Conservation (phyloP, 2,888 invertebrate genomes). For the Didymodactylos carnosus region DNA sequence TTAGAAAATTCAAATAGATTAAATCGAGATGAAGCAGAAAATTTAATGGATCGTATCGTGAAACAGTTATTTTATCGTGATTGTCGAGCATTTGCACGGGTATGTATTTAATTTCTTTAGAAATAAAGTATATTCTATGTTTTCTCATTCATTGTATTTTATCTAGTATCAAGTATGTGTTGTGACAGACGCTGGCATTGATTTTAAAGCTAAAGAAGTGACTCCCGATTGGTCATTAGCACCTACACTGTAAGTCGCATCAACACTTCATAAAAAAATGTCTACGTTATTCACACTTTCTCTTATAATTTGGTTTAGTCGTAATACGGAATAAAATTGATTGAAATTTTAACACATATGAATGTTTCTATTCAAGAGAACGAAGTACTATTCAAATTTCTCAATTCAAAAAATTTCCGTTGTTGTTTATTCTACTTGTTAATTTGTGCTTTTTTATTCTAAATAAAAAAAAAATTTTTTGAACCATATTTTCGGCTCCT, state of each 20-base stretch:
- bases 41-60: slow-evolving; percentile 56
- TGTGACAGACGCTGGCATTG: neutral
- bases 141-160: neutral
- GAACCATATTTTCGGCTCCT: too few relatives aligned
- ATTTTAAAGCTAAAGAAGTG: neutral
- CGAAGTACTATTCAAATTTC: too few relatives aligned
- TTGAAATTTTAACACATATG: too few relatives aligned
- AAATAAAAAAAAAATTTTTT: too few relatives aligned
- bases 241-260: neutral
- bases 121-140: neutral
- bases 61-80: slow-evolving; percentile 76
- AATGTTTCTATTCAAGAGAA: too few relatives aligned
- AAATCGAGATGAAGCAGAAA: slow-evolving; percentile 41
- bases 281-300: too few relatives aligned
- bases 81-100: slow-evolving; percentile 18
- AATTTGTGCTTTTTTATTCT: too few relatives aligned
- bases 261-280: too few relatives aligned
- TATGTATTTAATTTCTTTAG: neutral
- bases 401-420: too few relatives aligned
- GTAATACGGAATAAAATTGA: too few relatives aligned
- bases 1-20: slow-evolving; percentile 42
- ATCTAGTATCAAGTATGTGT: neutral
- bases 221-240: neutral
- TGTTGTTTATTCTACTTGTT: too few relatives aligned
- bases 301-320: too few relatives aligned